Conservation (phyloP, 2,113 vertebrate genomes). For the Isichthys henryi region DNA sequence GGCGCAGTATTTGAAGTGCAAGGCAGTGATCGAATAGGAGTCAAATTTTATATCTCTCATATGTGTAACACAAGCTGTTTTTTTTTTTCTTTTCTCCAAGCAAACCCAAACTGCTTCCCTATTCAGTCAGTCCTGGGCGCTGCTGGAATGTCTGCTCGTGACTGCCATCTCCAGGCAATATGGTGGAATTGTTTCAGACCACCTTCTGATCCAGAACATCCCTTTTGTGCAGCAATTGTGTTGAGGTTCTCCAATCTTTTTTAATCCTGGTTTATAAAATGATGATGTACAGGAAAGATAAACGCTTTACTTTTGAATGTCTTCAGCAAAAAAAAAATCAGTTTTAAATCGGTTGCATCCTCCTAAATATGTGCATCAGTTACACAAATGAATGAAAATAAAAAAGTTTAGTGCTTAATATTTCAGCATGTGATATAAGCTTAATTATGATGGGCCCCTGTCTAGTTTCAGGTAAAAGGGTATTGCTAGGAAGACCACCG, state of each 20-base stretch:
- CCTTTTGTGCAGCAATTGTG: neutral
- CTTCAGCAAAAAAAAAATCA: too few species aligned
- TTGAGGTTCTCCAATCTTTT: neutral
- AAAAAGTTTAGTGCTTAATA: neutral
- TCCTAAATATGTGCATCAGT: neutral
- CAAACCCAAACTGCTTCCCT: neutral
- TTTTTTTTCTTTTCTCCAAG: neutral
- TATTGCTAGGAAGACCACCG: neutral
- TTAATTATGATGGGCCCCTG: neutral
- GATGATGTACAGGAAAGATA: neutral
- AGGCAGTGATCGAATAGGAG: neutral
- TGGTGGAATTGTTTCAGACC: neutral
- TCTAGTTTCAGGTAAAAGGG: neutral
- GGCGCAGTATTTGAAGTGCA: neutral
- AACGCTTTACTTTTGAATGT: neutral
- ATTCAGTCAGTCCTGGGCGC: neutral
- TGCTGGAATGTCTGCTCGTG: neutral
- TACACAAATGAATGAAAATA: neutral
- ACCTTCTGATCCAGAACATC: neutral
- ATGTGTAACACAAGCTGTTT: neutral
- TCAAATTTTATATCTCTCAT: neutral
- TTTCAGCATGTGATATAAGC: neutral
- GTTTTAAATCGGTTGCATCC: neutral
- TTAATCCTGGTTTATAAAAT: neutral
- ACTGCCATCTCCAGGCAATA: neutral